These are phyloP conservation scores for Empidonax traillii DNA, from an alignment of 2,113 vertebrate species.

Conservation along the genomic window DNA sequence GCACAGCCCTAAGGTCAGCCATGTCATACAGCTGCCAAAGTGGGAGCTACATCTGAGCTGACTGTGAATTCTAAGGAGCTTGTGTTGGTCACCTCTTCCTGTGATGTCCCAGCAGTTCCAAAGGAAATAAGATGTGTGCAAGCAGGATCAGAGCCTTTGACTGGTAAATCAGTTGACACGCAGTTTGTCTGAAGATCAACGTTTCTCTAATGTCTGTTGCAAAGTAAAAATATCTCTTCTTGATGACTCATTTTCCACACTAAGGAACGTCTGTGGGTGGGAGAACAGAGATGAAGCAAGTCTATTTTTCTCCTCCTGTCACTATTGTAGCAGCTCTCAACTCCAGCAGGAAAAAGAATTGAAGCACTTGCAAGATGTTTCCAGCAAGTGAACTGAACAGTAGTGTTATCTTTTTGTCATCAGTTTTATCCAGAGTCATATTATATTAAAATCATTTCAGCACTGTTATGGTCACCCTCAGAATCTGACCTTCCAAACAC, in stretches of 20 bases:
- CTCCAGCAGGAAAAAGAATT: not conserved
- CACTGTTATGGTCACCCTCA: not conserved
- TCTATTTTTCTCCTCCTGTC: constrained; percentile 23
- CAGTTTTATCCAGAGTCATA: not conserved
- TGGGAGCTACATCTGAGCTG: not conserved
- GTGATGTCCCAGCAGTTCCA: not conserved
- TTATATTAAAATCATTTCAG: not conserved
- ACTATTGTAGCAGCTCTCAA: constrained; percentile 40
- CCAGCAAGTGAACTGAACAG: not conserved
- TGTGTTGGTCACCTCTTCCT: not conserved
- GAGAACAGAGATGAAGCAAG: constrained; percentile 45
- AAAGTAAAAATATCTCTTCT: constrained; percentile 56
- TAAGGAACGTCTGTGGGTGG: constrained; percentile 31
- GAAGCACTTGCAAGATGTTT: not conserved
- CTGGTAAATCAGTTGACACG: not conserved
- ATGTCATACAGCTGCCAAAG: not conserved
- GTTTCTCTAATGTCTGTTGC: constrained; percentile 19
- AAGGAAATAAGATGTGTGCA: not conserved
- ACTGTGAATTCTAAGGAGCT: not conserved
- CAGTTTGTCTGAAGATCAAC: not conserved
- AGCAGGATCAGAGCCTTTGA: not conserved
- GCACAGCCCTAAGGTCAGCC: not conserved
- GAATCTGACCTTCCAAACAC: not conserved
- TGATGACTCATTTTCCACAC: constrained; percentile 60
- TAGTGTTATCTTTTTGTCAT: not conserved